Evolutionary conservation across 2,888 invertebrate species (phyloP), one percentile per base, ranked within the genome.

Genomic region (Azorinus chamasolen): DNA sequence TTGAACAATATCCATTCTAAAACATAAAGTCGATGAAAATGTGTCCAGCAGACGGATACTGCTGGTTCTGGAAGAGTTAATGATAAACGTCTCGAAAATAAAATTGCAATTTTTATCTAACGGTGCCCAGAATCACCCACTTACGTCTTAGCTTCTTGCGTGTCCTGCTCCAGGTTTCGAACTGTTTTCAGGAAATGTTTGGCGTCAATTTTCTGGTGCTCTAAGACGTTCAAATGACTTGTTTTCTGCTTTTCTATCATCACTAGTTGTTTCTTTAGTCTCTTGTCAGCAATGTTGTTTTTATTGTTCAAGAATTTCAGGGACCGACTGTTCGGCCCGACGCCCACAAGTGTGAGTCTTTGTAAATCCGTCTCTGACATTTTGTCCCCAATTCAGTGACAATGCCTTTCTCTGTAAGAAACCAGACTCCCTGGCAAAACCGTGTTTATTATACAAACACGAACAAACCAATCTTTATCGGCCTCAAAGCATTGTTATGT

Each of bases 101-200:
- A n/a, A n/a, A n/a, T n/a, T n/a, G n/a, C n/a, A n/a, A n/a, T n/a
- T n/a, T n/a, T n/a, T n/a, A n/a, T n/a, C n/a, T n/a, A n/a, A n/a
- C n/a, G n/a, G n/a, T n/a, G n/a, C n/a, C n/a, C n/a, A n/a, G n/a
- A n/a, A n/a, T n/a, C n/a, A n/a, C n/a, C 4, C 45, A 84, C 78
- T 70, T 65, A 83, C 85, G 72, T 57, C 39, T 79, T 64, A 18
- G 74, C 65, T 90, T 96, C 83, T 8, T 86, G 65, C 1, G 86
- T 62, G 43, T 89, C 88, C 8, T 87, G 87, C 39, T 88, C 88
- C 20, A 85, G 81, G 16, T 55, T 64, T 45, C 75, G 55, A 6
- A 89, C 43, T 45, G 86, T 84, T 73, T 83, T 86, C 20, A 89
- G 75, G 58, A 89, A 85, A 32, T 84, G 84, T 16, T 79, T 65